Evolutionary conservation across 2,888 invertebrate genomes (phyloP), one percentile per base, ranked within the genome.

Genomic region (Tiliacea aurago): DNA sequence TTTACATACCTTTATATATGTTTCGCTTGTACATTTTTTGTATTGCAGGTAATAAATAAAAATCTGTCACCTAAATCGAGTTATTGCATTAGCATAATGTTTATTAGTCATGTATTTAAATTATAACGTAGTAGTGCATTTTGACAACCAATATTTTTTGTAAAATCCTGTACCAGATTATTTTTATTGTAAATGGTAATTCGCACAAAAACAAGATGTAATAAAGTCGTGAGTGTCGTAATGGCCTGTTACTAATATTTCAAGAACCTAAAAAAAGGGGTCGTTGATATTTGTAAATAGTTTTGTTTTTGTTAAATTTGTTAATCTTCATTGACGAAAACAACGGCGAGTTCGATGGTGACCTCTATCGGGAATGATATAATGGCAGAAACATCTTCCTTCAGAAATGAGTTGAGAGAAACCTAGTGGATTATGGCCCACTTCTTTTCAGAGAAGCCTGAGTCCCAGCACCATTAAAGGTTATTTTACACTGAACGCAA

Each of bases 231-330:
- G 51, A 66, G 51, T 59, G 10, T 66, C 28, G 18, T 66, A 73
- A 67, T 67, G 51, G n/a, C 67, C 37, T 59, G 51, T 45, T 37
- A 53, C 59, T 67, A 58, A 74, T 67, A 59, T 67, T 51, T 51
- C 18, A 53, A 47, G 37, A 59, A 47, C 41, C 47, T 23, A 74
- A 67, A 73, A 71, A 73, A 23, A 59, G 58, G 51, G 45, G 51
- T 74, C 73, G n/a, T 45, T 59, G 49, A 59, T 51, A 59, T 15
- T 58, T 49, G 73, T 49, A 58, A 33, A 49, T 55, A 20, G 55
- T 37, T 56, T 58, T 23, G 71, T 45, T 65, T 72, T 72, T 63
- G 49, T 74, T 73, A 7, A 37, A 33, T n/a, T 73, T 59, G 0
- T 51, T 49, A 33, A 43, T 37, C 23, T 58, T 51, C 6, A 49